Evolutionary conservation across 2,797 vertebrate genomes (phyloP).

Genomic region (Florisuga fusca): DNA sequence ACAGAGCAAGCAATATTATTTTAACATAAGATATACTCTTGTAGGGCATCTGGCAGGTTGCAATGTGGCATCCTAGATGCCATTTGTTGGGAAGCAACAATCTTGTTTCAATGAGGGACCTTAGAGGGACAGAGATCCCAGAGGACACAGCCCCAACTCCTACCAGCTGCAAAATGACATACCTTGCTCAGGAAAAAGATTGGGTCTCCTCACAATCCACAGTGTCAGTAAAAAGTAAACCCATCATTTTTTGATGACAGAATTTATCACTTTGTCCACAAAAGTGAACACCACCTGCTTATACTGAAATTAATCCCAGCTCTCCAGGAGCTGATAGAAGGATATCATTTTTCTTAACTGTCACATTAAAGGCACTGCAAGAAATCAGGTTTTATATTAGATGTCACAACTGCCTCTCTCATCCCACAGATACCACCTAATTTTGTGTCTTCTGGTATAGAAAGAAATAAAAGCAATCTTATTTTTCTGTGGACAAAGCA

Average conservation of each 20-base stretch:
- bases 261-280: neutral
- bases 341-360: accelerated
- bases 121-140: neutral
- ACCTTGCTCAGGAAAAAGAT: neutral
- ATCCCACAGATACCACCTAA: neutral
- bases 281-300: neutral
- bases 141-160: neutral
- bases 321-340: neutral
- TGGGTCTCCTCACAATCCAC: neutral
- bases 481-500: neutral
- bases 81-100: neutral
- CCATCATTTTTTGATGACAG: neutral
- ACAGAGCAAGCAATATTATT: neutral
- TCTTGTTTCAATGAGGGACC: neutral
- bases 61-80: neutral
- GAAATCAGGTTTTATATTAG: neutral
- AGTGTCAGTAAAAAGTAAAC: neutral
- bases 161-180: neutral
- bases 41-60: neutral
- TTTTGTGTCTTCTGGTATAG: neutral
- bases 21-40: neutral
- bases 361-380: neutral
- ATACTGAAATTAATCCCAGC: neutral
- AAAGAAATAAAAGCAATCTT: neutral
- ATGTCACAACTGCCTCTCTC: neutral